These are phyloP conservation scores for Pristionchus fissidentatus DNA, from an alignment of 2,888 invertebrate species.

Conservation along the genomic window DNA sequence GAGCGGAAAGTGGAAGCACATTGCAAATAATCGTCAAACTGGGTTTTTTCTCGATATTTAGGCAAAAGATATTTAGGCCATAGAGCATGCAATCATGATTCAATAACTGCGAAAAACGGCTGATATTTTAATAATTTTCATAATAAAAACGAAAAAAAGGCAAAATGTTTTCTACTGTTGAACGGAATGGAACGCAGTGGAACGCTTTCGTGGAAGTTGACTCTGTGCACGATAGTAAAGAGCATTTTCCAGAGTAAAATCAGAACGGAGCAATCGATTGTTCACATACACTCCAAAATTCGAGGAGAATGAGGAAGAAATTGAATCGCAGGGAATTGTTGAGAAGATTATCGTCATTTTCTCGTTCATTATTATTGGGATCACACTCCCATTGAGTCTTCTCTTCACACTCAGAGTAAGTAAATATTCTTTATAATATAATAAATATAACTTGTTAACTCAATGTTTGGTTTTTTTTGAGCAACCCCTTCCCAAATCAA, in stretches of 20 bases:
- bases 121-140: too few relatives aligned
- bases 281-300: conserved; percentile 60
- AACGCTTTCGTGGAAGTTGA: too few relatives aligned
- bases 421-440: background rate
- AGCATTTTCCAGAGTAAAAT: background rate
- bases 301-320: conserved; percentile 53
- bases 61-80: too few relatives aligned
- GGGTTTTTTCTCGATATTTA: too few relatives aligned
- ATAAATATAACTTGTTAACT: background rate
- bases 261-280: background rate
- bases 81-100: too few relatives aligned
- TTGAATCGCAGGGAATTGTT: conserved; percentile 52
- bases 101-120: too few relatives aligned
- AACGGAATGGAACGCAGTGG: too few relatives aligned
- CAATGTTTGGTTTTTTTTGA: background rate
- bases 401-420: conserved; percentile 70
- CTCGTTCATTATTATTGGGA: conserved; percentile 61
- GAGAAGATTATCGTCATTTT: conserved; percentile 54
- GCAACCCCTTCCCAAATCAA: background rate
- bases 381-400: conserved; percentile 72
- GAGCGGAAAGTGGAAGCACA: too few relatives aligned
- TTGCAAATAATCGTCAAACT: too few relatives aligned
- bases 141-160: too few relatives aligned
- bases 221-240: too few relatives aligned
- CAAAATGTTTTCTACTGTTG: too few relatives aligned